These are phyloP conservation scores for Aldrovandia affinis DNA, from an alignment of 2,797 vertebrate species.

Conservation along the genomic window DNA sequence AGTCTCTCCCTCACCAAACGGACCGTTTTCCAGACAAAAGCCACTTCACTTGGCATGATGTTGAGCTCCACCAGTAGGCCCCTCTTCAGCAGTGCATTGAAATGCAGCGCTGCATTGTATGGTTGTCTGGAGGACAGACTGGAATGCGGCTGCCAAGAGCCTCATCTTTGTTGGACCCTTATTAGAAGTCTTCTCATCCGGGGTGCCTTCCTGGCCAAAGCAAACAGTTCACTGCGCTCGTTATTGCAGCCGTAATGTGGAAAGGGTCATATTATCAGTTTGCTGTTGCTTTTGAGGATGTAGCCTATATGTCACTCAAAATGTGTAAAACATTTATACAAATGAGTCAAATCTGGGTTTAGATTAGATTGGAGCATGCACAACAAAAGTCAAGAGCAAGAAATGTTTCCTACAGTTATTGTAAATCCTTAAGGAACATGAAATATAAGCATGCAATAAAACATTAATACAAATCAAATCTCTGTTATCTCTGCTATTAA, in stretches of 20 bases:
- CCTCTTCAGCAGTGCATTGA: not conserved
- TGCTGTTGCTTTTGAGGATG: not conserved
- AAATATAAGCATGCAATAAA: no score
- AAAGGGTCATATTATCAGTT: not conserved
- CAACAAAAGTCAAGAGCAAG: no score
- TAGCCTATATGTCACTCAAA: not conserved
- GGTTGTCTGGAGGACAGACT: conserved; percentile 5
- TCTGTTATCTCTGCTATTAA: no score
- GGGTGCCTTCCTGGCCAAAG: not conserved
- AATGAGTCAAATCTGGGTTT: no score
- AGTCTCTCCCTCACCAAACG: not conserved
- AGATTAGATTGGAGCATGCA: not conserved
- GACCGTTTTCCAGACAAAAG: not conserved
- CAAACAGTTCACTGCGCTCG: not conserved
- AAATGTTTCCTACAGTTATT: no score
- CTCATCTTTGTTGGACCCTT: not conserved
- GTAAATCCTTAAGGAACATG: no score
- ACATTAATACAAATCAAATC: no score
- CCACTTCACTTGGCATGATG: not conserved
- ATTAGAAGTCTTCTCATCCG: not conserved
- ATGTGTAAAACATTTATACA: no score
- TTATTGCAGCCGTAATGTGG: not conserved
- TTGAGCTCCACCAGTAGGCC: not conserved
- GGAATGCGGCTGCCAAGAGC: not conserved
- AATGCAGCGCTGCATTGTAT: not conserved